Percentiles rank a stretch among this genome's conserved stretches.
These are phyloP conservation scores for Paracanthobrama guichenoti DNA, from an alignment of 2,113 vertebrate species.

Conservation along the genomic window DNA sequence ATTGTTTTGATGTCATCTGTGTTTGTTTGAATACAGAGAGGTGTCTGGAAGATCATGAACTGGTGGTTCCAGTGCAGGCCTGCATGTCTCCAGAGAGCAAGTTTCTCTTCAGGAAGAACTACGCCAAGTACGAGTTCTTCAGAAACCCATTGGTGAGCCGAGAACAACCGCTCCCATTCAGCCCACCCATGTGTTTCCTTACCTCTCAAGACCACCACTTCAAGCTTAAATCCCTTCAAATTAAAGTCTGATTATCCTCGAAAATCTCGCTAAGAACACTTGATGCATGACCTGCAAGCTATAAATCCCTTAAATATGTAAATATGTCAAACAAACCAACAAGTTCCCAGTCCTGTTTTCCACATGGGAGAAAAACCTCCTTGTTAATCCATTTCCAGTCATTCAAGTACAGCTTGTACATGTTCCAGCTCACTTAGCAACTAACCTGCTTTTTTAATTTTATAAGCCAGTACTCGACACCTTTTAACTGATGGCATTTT, in stretches of 20 bases:
- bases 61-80: conserved; percentile 89
- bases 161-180: background rate
- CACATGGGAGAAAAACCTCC: background rate
- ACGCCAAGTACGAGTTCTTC: conserved; percentile 98
- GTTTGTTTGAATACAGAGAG: conserved; percentile 76
- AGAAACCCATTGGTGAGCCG: conserved; percentile 87
- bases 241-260: background rate
- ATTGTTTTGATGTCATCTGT: conserved; percentile 5
- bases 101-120: conserved; percentile 98
- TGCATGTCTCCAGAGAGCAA: conserved; percentile 92
- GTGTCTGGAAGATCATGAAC: conserved; percentile 94
- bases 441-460: background rate
- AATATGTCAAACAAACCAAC: background rate
- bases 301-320: conserved; percentile 31
- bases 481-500: conserved; percentile 18
- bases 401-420: conserved; percentile 3
- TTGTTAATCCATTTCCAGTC: conserved; percentile 9
- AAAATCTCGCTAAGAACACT: background rate
- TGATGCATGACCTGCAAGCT: conserved; percentile 14
- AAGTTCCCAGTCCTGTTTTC: conserved; percentile 13
- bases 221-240: conserved; percentile 22
- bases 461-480: background rate
- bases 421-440: conserved; percentile 19
- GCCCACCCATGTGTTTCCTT: conserved; percentile 9
- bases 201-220: conserved; percentile 10